Base-by-base conservation (phyloP, 2,888 invertebrate genomes). In the Leucoma salicis region DNA sequence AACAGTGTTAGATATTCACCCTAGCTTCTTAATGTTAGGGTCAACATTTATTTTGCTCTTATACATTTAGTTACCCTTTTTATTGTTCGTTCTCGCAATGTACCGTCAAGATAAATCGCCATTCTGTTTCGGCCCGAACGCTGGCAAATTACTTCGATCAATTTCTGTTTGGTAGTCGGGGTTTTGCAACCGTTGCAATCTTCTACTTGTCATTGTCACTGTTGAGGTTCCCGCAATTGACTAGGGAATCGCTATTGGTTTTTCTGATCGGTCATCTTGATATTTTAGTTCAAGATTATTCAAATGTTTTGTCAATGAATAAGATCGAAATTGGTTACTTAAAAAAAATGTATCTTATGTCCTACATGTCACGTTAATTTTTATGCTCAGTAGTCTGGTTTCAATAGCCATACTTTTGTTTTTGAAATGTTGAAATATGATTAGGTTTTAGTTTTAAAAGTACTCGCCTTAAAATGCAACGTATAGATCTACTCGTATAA, bases 171-270 rank as follows among this genome's bases (percentile, higher is more conserved):
- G 59, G 54, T 66, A 58, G 76, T 68, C 66, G 31, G 43, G 74
- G 78, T 79, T 76, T 79, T 74, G 76, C 77, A 75, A 70, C 70
- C 68, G 72, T 70, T 78, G 78, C 82, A 84, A 83, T 85, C 84
- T 85, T 82, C 81, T 59, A 82, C 82, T 84, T 82, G 80, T 85
- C 84, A 80, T 73, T 81, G 84, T 82, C 78, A 77, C 57, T 59
- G 66, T 62, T 56, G 56, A 53, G 53, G 56, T 51, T 36, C 32
- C 39, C 41, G 39, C 28, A 49, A 59, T 63, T 57, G 62, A 63
- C 62, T 45, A 21, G 41, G 49, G 46, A 51, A 44, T 52, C 55
- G 39, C 37, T 53, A 50, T 52, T 44, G 35, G 45, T 47, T 34
- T 18, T 52, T 42, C 18, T 46, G 45, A 44, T 44, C 31, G 36